phyloP scores from a whole-genome alignment of 1,140 invertebrate species.

The Danaus melanippus region DNA sequence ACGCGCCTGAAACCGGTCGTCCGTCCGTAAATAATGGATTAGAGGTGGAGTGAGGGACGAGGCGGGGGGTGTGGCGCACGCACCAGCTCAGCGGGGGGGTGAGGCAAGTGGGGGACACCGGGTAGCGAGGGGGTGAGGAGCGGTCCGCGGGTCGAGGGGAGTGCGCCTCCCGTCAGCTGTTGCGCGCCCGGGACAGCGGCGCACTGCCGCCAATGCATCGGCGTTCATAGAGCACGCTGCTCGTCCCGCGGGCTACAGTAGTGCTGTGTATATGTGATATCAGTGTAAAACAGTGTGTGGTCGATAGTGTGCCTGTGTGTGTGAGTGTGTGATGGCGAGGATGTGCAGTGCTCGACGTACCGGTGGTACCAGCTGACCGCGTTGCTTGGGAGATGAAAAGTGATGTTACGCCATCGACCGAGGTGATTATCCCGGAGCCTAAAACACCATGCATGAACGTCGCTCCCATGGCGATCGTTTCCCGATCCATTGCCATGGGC shows the following conservation, averaged over 20 bases:
- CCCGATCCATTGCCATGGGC: slow-evolving; percentile 31
- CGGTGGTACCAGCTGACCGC: slow-evolving; percentile 49
- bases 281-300: slow-evolving; percentile 40
- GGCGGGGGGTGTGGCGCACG: slow-evolving; percentile 30
- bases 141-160: slow-evolving; percentile 24
- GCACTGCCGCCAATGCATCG: slow-evolving; percentile 62
- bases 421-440: slow-evolving; percentile 65
- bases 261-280: slow-evolving; percentile 42
- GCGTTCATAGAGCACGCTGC: slow-evolving; percentile 53
- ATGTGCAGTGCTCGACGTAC: slow-evolving; percentile 58
- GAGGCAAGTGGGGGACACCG: not conserved
- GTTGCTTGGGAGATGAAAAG: slow-evolving; percentile 55
- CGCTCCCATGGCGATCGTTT: slow-evolving; percentile 29
- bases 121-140: slow-evolving; percentile 14
- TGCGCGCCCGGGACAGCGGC: slow-evolving; percentile 60
- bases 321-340: slow-evolving; percentile 57
- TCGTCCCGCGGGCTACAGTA: slow-evolving; percentile 32
- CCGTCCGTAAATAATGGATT: slow-evolving; percentile 71
- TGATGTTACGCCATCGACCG: slow-evolving; percentile 66
- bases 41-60: slow-evolving; percentile 51
- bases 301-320: slow-evolving; percentile 52
- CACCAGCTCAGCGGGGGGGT: slow-evolving; percentile 30
- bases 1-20: slow-evolving; percentile 68
- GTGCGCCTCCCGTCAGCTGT: slow-evolving; percentile 66
- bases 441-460: slow-evolving; percentile 47